A percentile compares a stretch with the other conserved stretches of the same genome.
Conservation (phyloP, 2,113 vertebrate species). For the Upupa epops region DNA sequence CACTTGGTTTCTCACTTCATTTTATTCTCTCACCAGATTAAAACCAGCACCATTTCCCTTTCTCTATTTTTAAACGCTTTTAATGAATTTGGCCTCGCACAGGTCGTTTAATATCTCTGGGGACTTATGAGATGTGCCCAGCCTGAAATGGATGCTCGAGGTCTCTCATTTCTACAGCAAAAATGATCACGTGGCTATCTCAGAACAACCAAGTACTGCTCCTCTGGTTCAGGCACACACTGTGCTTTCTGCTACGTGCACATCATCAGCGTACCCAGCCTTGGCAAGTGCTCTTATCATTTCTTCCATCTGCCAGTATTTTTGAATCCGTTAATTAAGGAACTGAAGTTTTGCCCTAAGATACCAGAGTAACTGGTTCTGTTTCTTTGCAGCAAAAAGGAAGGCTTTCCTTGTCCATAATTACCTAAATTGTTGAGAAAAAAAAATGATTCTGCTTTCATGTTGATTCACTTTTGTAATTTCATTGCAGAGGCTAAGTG, state of each 20-base stretch:
- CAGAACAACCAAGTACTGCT: background rate
- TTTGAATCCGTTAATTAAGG: slow-evolving; percentile 59
- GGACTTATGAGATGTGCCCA: background rate
- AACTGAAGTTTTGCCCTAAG: slow-evolving; percentile 47
- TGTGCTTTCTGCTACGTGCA: slow-evolving; percentile 9
- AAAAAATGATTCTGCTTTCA: slow-evolving; percentile 40
- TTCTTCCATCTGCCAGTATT: slow-evolving; percentile 45
- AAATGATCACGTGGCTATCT: background rate
- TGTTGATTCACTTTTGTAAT: slow-evolving; percentile 61
- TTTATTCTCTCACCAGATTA: background rate
- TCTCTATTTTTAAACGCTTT: background rate
- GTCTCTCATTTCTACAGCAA: background rate
- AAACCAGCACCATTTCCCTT: background rate
- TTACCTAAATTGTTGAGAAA: slow-evolving; percentile 48
- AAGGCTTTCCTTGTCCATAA: slow-evolving; percentile 39
- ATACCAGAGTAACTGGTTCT: slow-evolving; percentile 11
- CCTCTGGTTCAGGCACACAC: slow-evolving; percentile 4
- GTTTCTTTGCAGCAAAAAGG: slow-evolving; percentile 18
- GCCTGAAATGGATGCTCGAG: background rate
- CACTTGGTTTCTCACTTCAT: background rate
- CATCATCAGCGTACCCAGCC: slow-evolving; percentile 4
- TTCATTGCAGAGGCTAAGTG: slow-evolving; percentile 19
- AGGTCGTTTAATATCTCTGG: background rate
- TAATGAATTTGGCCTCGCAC: background rate
- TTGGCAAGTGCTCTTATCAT: background rate